A percentile compares a stretch with the other conserved stretches of the same genome.
phyloP scores from a whole-genome alignment of 2,113 vertebrate species.

The Labeo rohita region DNA sequence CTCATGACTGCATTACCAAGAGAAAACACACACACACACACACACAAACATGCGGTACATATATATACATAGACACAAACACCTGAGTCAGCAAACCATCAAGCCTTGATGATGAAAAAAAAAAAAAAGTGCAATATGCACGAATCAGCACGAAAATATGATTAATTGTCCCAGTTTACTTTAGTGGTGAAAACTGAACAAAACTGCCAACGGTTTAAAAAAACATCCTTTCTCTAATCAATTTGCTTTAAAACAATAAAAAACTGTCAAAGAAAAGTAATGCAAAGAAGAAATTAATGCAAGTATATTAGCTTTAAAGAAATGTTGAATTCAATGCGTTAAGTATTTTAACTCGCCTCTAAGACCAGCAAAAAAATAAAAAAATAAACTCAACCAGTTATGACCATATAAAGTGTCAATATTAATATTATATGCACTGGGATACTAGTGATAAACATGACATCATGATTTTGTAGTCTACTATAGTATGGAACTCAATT shows the following conservation, averaged over 20 bases:
- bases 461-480: background rate
- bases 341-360: background rate
- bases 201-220: slow-evolving; percentile 63
- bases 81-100: slow-evolving; percentile 66
- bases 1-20: slow-evolving; percentile 65
- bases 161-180: slow-evolving; percentile 71
- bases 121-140: slow-evolving; percentile 65
- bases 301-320: background rate
- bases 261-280: background rate
- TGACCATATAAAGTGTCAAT: background rate
- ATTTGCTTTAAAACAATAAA: slow-evolving; percentile 36
- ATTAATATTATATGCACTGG: background rate
- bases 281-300: background rate
- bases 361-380: background rate
- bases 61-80: slow-evolving; percentile 51
- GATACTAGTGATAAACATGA: background rate
- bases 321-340: background rate
- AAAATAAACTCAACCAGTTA: background rate
- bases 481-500: background rate
- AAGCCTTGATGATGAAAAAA: slow-evolving; percentile 50
- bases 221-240: slow-evolving; percentile 52
- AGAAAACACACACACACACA: slow-evolving; percentile 31
- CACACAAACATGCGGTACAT: background rate
- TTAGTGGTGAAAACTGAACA: slow-evolving; percentile 65
- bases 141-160: slow-evolving; percentile 68